phyloP scores from a whole-genome alignment of 1,140 invertebrate genomes.

The Atta texana region DNA sequence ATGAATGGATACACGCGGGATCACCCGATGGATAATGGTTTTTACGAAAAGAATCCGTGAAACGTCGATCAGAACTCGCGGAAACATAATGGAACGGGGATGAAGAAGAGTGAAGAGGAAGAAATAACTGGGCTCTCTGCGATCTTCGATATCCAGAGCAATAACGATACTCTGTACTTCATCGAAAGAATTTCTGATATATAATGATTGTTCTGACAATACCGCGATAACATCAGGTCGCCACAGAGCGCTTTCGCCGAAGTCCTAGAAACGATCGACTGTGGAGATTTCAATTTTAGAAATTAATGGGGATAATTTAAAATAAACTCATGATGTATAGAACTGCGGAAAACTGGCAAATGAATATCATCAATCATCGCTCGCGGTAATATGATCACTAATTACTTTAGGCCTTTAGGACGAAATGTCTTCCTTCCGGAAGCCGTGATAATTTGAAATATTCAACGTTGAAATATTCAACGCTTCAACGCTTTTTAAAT shows the following conservation, averaged over 20 bases:
- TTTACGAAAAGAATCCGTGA: slow-evolving; percentile 46
- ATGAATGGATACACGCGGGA: slow-evolving; percentile 1
- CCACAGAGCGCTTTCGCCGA: background rate
- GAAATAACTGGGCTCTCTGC: background rate
- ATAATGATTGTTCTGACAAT: slow-evolving; percentile 47
- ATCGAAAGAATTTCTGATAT: slow-evolving; percentile 58
- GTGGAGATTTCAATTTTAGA: slow-evolving; percentile 28
- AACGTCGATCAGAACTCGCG: slow-evolving; percentile 44
- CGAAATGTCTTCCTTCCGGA: background rate
- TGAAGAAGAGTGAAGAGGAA: background rate
- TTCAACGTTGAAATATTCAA: background rate
- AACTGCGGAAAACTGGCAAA: background rate
- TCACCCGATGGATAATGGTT: slow-evolving; percentile 9
- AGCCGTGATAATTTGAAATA: slow-evolving; percentile 5
- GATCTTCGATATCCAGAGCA: slow-evolving; percentile 25
- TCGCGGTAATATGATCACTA: slow-evolving; percentile 1
- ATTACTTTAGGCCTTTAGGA: background rate
- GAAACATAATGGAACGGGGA: background rate
- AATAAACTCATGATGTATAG: slow-evolving; percentile 37
- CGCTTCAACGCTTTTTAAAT: background rate
- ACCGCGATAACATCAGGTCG: background rate
- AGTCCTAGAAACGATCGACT: background rate
- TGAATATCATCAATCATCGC: slow-evolving; percentile 32
- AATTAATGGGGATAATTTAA: slow-evolving; percentile 48
- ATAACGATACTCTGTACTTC: slow-evolving; percentile 55